Base-by-base conservation (phyloP, 2,113 vertebrate species). In the Stomatorhinus ivindoensis region DNA sequence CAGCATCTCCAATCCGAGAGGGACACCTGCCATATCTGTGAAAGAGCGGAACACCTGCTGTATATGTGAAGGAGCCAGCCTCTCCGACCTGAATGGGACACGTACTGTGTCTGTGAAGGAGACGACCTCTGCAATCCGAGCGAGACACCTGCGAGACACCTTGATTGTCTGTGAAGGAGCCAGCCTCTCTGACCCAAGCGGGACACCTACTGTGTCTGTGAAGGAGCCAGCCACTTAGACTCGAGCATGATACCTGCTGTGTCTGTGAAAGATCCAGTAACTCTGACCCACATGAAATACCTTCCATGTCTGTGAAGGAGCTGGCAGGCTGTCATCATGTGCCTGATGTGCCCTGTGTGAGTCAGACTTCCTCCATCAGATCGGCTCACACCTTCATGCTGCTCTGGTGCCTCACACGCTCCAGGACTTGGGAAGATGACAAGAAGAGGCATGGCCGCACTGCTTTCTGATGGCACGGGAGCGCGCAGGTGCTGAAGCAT, bases 311-410 rank as follows among this genome's bases (percentile, higher is more conserved):
- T 65, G 27, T 69, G 61, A 69, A 69, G 61, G 27, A 69, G 61
- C 10, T 11, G n/a, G 61, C 27, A 76, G 53, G 87, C 92, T 94
- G 39, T 13, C 76, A 21, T 87, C 76, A 87, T 84, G 91, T 92
- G 90, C 88, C 92, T 92, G 90, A 92, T 93, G 91, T 89, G 90
- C 55, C 91, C 88, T 27, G 73, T 27, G 19, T 31, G 73, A 39
- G 44, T 89, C 76, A 27, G 73, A 46, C 31, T 46, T 19, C 31
- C 76, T n/a, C 76, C 21, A 10, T 42, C 50, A 83, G 69, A 35
- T 53, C 27, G 61, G 10, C 61, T 69, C 61, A 69, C 61, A 69
- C 35, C 73, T 80, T 80, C 17, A 39, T 35, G 73, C 35, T 39
- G 35, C 35, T 11, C 73, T 80, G 50, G 53, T 31, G 47, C 31